These are phyloP conservation scores for Drosophila kurseongensis DNA, from an alignment of 1,140 invertebrate genomes.

Conservation along the genomic window DNA sequence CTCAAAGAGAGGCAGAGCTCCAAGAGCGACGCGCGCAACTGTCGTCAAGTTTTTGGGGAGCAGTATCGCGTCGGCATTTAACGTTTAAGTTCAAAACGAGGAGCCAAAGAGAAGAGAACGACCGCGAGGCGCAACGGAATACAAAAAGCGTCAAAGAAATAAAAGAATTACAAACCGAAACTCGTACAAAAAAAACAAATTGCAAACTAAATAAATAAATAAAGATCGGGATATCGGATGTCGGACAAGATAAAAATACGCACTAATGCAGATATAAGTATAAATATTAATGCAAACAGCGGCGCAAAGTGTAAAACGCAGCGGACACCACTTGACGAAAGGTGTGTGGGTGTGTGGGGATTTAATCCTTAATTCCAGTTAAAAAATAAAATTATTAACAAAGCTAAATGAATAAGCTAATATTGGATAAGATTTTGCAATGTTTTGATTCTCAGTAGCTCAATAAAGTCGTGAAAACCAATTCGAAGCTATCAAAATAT, in stretches of 20 bases:
- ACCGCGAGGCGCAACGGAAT: slow-evolving; percentile 71
- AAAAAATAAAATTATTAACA: too few relatives aligned
- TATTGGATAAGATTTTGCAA: too few relatives aligned
- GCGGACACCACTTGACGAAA: slow-evolving; percentile 59
- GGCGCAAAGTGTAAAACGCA: slow-evolving; percentile 35
- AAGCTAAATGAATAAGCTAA: too few relatives aligned
- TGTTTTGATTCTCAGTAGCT: too few relatives aligned
- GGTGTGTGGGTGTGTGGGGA: slow-evolving; percentile 47
- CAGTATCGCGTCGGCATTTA: slow-evolving; percentile 24
- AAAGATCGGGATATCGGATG: slow-evolving; percentile 37
- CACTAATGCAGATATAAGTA: slow-evolving; percentile 49
- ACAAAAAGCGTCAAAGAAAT: slow-evolving; percentile 57
- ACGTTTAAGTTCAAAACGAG: slow-evolving; percentile 63
- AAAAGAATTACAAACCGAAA: slow-evolving; percentile 38
- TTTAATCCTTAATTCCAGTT: background rate
- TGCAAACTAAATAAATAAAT: slow-evolving; percentile 42
- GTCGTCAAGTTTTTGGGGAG: slow-evolving; percentile 38
- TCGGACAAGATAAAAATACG: slow-evolving; percentile 60
- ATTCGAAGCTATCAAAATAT: too few relatives aligned
- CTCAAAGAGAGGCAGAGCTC: slow-evolving; percentile 2
- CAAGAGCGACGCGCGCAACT: slow-evolving; percentile 28
- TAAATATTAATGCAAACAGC: slow-evolving; percentile 54
- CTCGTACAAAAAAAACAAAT: slow-evolving; percentile 25
- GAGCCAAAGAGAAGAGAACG: slow-evolving; percentile 60
- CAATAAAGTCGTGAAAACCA: too few relatives aligned